Base-by-base conservation (phyloP, 2,113 vertebrate genomes). In the Neomonachus schauinslandi region DNA sequence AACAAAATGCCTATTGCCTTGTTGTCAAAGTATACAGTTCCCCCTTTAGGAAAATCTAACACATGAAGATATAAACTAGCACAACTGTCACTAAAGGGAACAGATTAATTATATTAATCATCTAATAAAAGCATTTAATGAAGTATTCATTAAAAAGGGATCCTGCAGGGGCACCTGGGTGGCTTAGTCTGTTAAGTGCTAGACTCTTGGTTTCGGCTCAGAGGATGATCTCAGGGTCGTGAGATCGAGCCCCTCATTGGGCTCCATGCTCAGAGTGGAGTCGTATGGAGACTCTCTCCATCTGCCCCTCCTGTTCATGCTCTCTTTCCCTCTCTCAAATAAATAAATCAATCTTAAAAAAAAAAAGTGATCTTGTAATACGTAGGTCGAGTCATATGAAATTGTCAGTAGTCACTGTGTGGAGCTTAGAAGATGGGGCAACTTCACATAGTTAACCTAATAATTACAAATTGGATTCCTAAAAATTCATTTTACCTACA, bases 351-450 rank as follows among this genome's bases (percentile, higher is more conserved):
- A 65, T 65, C 63, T 63, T 63, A 13, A 13, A 28, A 28, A 63
- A 65, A 39, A 79, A 93, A 74, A 96, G 31, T n/a, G 46, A 57
- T 31, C 16, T 53, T 81, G 4, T 53, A 74, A 88, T 49, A 93
- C 33, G 93, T 74, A 94, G 77, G 46, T 90, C 46, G 90, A 92
- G 94, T 92, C 53, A 82, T 19, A 85, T 14, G 24, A 77, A 92
- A 89, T 0, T 82, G 31, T 76, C 76, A 81, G 33, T 14, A 61
- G 46, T 65, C 9, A 91, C 57, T 76, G 19, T 15, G 31, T 76
- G 15, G 19, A n/a, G 57, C 71, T 89, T 95, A 91, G 63, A 49
- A 97, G 89, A 79, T 5, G 33, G 5, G 5, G 36, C n/a, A 96
- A 59, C 74, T 86, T 95, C 46, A 91, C 53, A 67, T 28, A 84